Base-by-base conservation (phyloP, 2,888 invertebrate genomes). In the Platypus cylindrus region DNA sequence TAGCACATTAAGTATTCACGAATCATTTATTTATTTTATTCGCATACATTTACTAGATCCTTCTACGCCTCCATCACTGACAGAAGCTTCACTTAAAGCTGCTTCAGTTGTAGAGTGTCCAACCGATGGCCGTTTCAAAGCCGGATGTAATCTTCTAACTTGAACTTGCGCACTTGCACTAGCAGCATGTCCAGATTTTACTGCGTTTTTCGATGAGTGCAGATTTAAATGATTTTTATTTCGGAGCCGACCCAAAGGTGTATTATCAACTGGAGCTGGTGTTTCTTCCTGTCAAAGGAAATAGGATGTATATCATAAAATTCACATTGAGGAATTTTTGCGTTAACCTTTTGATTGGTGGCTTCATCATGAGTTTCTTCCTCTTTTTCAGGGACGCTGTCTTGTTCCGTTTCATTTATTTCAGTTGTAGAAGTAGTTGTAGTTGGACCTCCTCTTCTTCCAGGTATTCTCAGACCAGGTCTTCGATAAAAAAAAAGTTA, bases 391-490 rank as follows among this genome's bases (percentile, higher is more conserved):
- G 52, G 53, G 8, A 48, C 51, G 20, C 48, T 46, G 30, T 50
- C 50, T 26, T 53, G 55, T 43, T 59, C 63, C 3, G 66, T 62
- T 4, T 63, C 55, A 13, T 23, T 31, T 29, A 67, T 67, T 2
- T 67, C 61, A 1, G 62, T 56, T 3, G 66, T 56, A 11, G 41
- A 41, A 3, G 67, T 63, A 1, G 68, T 66, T 1, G 68, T 59
- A 1, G 54, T 58, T 30, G 52, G 48, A 20, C 63, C 56, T 8
- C 68, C 67, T 2, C 69, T 66, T 49, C 72, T 65, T 34, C 55
- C 69, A 15, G 48, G 48, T 43, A 80, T 62, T 49, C 75, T 68
- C 2, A 75, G 71, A 2, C 77, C 78, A 1, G 78, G 78, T 36
- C 78, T 65, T 32, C n/a, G n/a, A n/a, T n/a, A n/a, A n/a, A n/a